phyloP scores from a whole-genome alignment of 1,140 invertebrate genomes.

The Cyclina sinensis region DNA sequence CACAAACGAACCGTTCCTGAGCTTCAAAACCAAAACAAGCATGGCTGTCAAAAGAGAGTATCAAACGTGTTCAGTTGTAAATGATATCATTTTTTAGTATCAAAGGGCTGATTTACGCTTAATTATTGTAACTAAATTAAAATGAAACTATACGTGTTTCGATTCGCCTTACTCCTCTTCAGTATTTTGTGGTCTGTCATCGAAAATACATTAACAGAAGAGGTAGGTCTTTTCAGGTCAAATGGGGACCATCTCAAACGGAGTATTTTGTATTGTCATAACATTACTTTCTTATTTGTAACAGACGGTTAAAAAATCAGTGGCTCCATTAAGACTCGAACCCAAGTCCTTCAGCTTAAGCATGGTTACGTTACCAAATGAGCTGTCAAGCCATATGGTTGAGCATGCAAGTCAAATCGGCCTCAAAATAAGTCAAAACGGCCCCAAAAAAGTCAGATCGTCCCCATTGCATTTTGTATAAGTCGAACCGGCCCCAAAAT shows the following conservation, averaged over 20 bases:
- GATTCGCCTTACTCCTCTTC: conserved; percentile 18
- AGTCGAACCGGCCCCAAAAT: too few relatives aligned
- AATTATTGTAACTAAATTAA: neutral
- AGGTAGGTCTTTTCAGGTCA: neutral
- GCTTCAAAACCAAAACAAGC: conserved; percentile 63
- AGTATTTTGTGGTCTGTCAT: conserved; percentile 29
- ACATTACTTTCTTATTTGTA: too few relatives aligned
- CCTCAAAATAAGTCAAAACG: too few relatives aligned
- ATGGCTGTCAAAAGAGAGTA: conserved; percentile 26
- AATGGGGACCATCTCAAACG: conserved; percentile 5
- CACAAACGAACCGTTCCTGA: neutral
- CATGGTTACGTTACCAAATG: too few relatives aligned
- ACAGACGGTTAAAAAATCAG: too few relatives aligned
- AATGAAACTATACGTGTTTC: conserved; percentile 22
- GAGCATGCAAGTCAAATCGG: too few relatives aligned
- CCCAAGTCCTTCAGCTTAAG: too few relatives aligned
- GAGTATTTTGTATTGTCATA: too few relatives aligned
- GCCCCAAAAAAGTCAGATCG: too few relatives aligned
- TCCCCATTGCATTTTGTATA: too few relatives aligned
- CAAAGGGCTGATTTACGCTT: neutral
- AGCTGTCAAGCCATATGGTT: too few relatives aligned
- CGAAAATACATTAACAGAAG: conserved; percentile 29
- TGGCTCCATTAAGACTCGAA: too few relatives aligned
- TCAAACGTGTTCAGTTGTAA: neutral
- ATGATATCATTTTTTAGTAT: neutral